Evolutionary conservation across 1,140 invertebrate species (phyloP).

Genomic region (Papilio helenus): DNA sequence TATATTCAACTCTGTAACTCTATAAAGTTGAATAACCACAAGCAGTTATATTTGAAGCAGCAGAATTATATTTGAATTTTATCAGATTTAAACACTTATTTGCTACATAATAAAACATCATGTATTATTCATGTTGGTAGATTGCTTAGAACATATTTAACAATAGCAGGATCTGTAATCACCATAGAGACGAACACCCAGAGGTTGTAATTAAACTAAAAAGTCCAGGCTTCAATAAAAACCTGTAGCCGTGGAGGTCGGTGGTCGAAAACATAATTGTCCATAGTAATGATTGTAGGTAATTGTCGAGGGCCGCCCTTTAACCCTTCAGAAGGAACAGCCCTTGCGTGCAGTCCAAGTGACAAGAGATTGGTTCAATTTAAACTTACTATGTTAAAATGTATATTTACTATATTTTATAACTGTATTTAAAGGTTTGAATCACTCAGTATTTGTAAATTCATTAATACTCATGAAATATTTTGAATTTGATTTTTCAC

Average conservation of each 20-base stretch:
- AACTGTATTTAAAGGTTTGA: background rate
- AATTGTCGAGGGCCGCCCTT: conserved; percentile 71
- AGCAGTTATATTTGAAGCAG: too few relatives aligned
- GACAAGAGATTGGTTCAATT: conserved; percentile 37
- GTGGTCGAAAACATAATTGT: conserved; percentile 73
- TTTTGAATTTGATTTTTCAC: too few relatives aligned
- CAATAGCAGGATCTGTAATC: background rate
- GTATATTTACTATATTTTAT: too few relatives aligned
- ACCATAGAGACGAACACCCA: conserved; percentile 45
- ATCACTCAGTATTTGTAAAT: too few relatives aligned
- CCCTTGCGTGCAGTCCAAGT: conserved; percentile 47
- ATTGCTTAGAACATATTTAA: background rate
- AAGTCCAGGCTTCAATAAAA: conserved; percentile 70
- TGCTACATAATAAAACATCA: too few relatives aligned
- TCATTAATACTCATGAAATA: too few relatives aligned
- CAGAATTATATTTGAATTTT: too few relatives aligned
- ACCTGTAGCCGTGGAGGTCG: conserved; percentile 69
- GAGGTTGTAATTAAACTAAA: conserved; percentile 75
- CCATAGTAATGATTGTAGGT: conserved; percentile 78
- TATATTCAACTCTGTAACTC: background rate
- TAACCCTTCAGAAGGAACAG: conserved; percentile 70
- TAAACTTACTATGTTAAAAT: background rate
- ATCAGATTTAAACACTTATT: too few relatives aligned
- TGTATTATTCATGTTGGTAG: too few relatives aligned
- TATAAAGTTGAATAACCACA: background rate